Base-by-base conservation (phyloP, 2,888 invertebrate genomes). In the Ptychoptera contaminata region DNA sequence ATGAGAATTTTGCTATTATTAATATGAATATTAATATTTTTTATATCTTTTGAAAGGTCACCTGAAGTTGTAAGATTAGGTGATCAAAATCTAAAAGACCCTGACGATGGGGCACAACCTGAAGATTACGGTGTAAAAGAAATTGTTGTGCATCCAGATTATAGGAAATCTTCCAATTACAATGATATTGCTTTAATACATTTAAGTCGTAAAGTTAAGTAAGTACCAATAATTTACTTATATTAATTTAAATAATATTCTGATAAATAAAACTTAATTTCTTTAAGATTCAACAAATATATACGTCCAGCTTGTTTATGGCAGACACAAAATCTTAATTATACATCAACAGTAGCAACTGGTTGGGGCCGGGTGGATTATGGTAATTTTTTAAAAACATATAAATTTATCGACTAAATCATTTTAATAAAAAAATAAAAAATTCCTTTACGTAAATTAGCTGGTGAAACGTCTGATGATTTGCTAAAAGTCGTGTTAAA, bases 121-220 rank as follows among this genome's bases (percentile, higher is more conserved):
- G 54, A 54, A 34, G 63, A 67, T 46, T 62, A 63, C 46, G 48
- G 51, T 3, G 58, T 71, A 6, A 53, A 51, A 2, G 50, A 60
- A 44, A 58, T 67, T 30, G 59, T 63, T 34, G 49, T 54, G 11
- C 68, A 71, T 55, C 68, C 68, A n/a, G 51, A 60, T 5, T 70
- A 69, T 51, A 55, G 53, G 34, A 57, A 58, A 29, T 59, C 63
- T 2, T 51, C 55, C 23, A 62, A 65, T 51, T 71, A 72, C 53
- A 60, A 69, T 46, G 73, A 73, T 48, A 71, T 73, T 47, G 72
- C 70, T 9, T 53, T 73, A 5, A 39, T 73, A n/a, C 53, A 60
- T 47, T 54, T 71, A 11, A 23, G n/a, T 11, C 32, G 34, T 16
- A 15, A 34, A 3, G 45, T 46, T 2, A 35, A n/a, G 32, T 32